Evolutionary conservation across 2,113 vertebrate genomes (phyloP).

Genomic region (Heloderma charlesbogerti): DNA sequence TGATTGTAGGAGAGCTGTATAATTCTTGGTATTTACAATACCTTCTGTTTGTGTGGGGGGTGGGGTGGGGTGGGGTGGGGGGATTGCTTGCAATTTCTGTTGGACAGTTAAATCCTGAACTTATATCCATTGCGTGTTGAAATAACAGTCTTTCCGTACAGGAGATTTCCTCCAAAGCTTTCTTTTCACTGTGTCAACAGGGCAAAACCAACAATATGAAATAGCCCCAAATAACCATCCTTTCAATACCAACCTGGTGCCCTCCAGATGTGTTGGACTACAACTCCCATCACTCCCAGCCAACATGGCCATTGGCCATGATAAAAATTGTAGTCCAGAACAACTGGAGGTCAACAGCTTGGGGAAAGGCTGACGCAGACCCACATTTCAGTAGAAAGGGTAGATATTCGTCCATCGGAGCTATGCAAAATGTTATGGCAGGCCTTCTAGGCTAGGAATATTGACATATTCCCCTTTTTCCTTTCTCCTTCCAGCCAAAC

Average conservation of each 20-base stretch:
- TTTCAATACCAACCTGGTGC: not conserved
- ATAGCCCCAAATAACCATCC: not conserved
- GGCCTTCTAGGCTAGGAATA: not conserved
- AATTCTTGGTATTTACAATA: not conserved
- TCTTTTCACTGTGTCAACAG: not conserved
- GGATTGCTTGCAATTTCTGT: not conserved
- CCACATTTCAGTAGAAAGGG: not conserved
- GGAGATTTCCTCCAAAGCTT: not conserved
- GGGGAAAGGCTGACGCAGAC: not conserved
- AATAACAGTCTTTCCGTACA: not conserved
- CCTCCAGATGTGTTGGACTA: not conserved
- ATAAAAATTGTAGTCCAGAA: no score
- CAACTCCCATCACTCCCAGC: not conserved
- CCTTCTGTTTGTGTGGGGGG: not conserved
- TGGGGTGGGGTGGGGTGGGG: not conserved
- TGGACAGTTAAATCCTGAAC: not conserved
- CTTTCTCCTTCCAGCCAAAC: not conserved
- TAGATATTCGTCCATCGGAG: not conserved
- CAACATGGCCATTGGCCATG: not conserved
- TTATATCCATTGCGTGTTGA: not conserved
- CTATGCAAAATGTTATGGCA: not conserved
- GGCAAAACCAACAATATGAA: not conserved
- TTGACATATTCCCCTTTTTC: not conserved
- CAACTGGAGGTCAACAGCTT: no score
- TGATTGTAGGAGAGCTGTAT: constrained; percentile 9